Conservation (phyloP, 2,797 vertebrate genomes). For the Pristis pectinata region DNA sequence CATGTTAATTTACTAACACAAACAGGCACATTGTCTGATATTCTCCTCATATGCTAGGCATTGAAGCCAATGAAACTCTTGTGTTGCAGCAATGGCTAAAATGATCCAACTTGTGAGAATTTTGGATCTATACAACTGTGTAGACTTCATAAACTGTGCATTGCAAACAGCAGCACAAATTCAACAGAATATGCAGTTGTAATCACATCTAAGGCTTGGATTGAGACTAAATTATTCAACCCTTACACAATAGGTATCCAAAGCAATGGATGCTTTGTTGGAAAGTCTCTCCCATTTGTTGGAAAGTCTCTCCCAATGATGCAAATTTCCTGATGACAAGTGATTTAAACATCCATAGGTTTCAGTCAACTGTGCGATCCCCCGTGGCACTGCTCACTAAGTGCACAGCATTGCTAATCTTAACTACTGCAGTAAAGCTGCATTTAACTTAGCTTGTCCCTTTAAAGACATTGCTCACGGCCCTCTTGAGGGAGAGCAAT, state of each 20-base stretch:
- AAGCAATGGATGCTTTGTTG: not conserved
- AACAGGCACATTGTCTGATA: not conserved
- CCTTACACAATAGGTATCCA: too few relatives aligned
- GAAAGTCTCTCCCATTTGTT: not conserved
- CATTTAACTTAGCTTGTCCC: not conserved
- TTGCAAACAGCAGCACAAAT: not conserved
- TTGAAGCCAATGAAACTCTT: not conserved
- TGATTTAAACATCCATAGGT: not conserved
- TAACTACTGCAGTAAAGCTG: not conserved
- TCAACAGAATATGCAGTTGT: not conserved
- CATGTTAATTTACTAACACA: too few relatives aligned
- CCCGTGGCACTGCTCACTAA: not conserved
- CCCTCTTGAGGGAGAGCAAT: not conserved
- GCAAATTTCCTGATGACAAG: not conserved
- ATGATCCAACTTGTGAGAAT: not conserved
- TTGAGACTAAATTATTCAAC: too few relatives aligned
- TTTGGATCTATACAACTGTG: not conserved
- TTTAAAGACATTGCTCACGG: not conserved
- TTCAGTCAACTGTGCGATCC: not conserved
- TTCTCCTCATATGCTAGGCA: not conserved
- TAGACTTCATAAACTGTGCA: too few relatives aligned
- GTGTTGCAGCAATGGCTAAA: not conserved
- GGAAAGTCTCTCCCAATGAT: not conserved
- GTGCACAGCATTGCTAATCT: too few relatives aligned
- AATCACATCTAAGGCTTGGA: too few relatives aligned